These are phyloP conservation scores for Dinoponera quadriceps DNA, from an alignment of 1,140 invertebrate species.

Conservation along the genomic window DNA sequence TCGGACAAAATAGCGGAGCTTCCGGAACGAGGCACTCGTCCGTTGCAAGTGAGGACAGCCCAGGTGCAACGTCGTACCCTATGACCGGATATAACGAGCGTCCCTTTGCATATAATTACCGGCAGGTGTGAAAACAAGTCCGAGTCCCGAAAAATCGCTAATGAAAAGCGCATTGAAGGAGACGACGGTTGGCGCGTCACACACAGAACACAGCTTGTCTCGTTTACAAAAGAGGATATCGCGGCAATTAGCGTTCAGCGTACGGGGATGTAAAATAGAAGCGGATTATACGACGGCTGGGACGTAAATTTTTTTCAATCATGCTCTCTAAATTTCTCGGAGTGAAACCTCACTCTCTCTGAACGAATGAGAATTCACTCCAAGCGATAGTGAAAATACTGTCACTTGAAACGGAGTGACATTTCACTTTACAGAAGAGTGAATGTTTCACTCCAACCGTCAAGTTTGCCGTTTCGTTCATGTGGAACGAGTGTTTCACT, in stretches of 20 bases:
- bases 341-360: too few relatives aligned
- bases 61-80: conserved; percentile 56
- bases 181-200: not conserved
- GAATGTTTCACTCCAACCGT: too few relatives aligned
- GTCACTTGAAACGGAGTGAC: too few relatives aligned
- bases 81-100: conserved; percentile 67
- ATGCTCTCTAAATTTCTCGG: too few relatives aligned
- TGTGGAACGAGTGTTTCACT: too few relatives aligned
- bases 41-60: conserved; percentile 8
- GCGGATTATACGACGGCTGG: not conserved
- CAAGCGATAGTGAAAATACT: too few relatives aligned
- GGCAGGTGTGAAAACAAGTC: conserved; percentile 67
- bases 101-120: conserved; percentile 57
- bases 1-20: conserved; percentile 11
- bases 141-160: conserved; percentile 28
- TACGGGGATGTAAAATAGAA: too few relatives aligned
- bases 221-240: not conserved
- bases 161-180: conserved; percentile 3
- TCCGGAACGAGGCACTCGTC: conserved; percentile 1
- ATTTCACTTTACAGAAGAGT: too few relatives aligned
- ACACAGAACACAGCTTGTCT: not conserved
- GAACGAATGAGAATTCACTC: too few relatives aligned
- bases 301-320: not conserved
- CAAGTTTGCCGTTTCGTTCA: too few relatives aligned
- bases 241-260: not conserved